Conservation (phyloP, 2,797 vertebrate species). For the Paratrypauchen microcephalus region DNA sequence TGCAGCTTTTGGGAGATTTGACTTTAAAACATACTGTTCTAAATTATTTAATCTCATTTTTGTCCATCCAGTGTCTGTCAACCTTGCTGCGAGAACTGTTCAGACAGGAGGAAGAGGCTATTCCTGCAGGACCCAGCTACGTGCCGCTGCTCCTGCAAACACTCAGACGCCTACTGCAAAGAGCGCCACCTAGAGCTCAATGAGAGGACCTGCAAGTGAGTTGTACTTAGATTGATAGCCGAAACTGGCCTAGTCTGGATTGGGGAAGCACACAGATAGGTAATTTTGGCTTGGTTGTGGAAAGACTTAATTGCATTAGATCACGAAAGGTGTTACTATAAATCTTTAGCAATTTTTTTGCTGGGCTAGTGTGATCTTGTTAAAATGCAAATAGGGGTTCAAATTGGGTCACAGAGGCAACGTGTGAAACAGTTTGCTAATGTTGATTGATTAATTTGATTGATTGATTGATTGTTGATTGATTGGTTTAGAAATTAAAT, state of each 20-base stretch:
- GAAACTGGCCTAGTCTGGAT: not conserved
- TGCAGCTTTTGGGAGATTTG: slow-evolving; percentile 20
- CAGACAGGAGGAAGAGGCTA: slow-evolving; percentile 92
- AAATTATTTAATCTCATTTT: slow-evolving; percentile 69
- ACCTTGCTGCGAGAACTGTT: slow-evolving; percentile 90
- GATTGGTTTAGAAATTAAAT: not conserved
- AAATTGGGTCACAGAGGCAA: not conserved
- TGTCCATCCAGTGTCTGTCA: slow-evolving; percentile 82
- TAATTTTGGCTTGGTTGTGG: not conserved
- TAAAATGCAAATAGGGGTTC: not conserved
- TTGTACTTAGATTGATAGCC: not conserved
- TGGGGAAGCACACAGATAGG: not conserved
- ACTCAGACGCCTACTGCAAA: slow-evolving; percentile 96
- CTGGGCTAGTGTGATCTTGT: not conserved
- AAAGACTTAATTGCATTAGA: not conserved
- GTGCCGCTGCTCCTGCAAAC: slow-evolving; percentile 98
- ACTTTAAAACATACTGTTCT: slow-evolving; percentile 26
- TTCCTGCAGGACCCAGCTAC: slow-evolving; percentile 95
- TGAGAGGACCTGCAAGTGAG: slow-evolving; percentile 97
- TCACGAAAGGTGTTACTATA: slow-evolving; percentile 1
- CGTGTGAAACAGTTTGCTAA: not conserved
- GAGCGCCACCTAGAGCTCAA: slow-evolving; percentile 97
- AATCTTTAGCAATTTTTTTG: not conserved
- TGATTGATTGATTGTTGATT: no score
- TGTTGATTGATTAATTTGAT: slow-evolving; percentile 6